Evolutionary conservation across 2,797 vertebrate genomes (phyloP).

Genomic region (Sylvilagus floridanus): DNA sequence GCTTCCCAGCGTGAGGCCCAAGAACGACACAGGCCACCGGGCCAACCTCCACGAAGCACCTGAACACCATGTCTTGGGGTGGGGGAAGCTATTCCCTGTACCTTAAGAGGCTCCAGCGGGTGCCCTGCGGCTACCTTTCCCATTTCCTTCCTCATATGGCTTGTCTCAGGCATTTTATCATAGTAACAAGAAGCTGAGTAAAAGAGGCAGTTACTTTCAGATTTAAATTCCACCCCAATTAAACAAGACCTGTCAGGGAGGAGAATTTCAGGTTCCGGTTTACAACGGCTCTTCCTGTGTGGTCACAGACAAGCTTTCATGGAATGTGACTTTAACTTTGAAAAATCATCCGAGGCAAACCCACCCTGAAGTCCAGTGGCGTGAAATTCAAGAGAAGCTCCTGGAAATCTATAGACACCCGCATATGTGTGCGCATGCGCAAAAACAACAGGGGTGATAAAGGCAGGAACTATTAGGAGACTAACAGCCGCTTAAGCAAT

Average conservation of each 20-base stretch:
- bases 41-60: conserved; percentile 91
- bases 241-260: not conserved
- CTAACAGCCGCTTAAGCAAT: conserved; percentile 74
- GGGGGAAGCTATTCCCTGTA: too few species aligned
- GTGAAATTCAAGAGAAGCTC: conserved; percentile 42
- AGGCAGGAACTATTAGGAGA: conserved; percentile 71
- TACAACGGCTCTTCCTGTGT: not conserved
- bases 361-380: not conserved
- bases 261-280: not conserved
- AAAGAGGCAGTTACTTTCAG: not conserved
- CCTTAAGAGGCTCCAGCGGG: too few species aligned
- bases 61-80: conserved; percentile 84
- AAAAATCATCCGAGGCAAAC: conserved; percentile 58
- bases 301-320: not conserved
- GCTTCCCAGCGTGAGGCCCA: conserved; percentile 92
- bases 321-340: conserved; percentile 15
- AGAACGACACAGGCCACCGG: conserved; percentile 84
- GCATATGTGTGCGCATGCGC: not conserved
- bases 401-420: conserved; percentile 10
- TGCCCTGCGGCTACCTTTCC: too few species aligned
- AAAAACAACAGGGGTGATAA: conserved; percentile 60
- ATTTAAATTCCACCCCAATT: not conserved
- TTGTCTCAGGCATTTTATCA: too few species aligned
- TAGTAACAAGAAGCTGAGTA: too few species aligned
- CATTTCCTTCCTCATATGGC: too few species aligned